Base-by-base conservation (phyloP, 92 coral and sea anemone species). In the Zoanthus gigantus region DNA sequence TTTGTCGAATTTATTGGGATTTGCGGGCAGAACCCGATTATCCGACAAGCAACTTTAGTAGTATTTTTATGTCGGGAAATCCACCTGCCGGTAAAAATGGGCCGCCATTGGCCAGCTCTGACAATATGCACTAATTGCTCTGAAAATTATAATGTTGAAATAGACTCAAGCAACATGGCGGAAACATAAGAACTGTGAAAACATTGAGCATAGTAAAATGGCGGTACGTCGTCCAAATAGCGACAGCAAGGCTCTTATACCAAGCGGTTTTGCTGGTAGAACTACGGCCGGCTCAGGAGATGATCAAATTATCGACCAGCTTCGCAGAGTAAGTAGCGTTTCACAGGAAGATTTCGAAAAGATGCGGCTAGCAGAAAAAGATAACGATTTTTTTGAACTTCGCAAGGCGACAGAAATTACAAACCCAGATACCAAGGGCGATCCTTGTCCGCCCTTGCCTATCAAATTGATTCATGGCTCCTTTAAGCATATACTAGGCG, bases 331-430 rank as follows among this genome's bases (percentile, higher is more conserved):
- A 32, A 95, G 98, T 78, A 97, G 98, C 80, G 96, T 97, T 31
- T 97, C 99, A 10, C 99, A 97, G 74, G 99, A 97, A 84, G 99
- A 97, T 84, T 97, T 97, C 80, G 95, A 94, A 71, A 95, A 97
- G 92, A 97, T 97, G 99, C 93, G 96, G 77, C 92, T 95, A 18
- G 99, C 99, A 29, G 99, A 97, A 86, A 93, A 94, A 79, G 98
- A 97, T 53, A 98, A 97, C 57, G 99, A 97, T 79, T 97, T 97
- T 86, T 97, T 97, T 87, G 93, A 94, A 61, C 88, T 95, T 72
- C 92, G 99, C 29, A 97, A 97, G 88, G 99, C 99, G 67, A 94
- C 98, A 67, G 99, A 97, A 83, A 97, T 97, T 42, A 97, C 95
- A 30, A 93, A 95, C 58, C 98, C 99, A 15, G 99, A 97, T 61